Conservation (phyloP, 92 coral and sea anemone genomes). For the Zoanthus gigantus region DNA sequence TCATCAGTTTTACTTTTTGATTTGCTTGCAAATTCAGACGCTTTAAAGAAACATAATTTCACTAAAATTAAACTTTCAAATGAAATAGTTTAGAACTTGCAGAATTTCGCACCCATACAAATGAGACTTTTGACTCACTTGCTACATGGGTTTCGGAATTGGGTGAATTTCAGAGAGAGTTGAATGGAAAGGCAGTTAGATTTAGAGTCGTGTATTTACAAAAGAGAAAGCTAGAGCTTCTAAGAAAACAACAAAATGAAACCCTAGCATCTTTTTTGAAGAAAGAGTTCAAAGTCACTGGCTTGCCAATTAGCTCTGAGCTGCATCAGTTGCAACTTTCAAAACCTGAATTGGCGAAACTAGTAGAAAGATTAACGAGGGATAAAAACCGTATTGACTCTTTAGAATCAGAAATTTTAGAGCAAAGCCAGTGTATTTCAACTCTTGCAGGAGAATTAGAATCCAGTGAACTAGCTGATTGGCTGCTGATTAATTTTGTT, state of each 20-base stretch:
- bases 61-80: not conserved
- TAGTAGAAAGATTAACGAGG: not conserved
- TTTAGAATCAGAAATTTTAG: constrained; percentile 8
- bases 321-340: not conserved
- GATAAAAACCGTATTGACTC: not conserved
- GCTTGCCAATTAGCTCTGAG: not conserved
- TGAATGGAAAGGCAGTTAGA: not conserved
- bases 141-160: constrained; percentile 1
- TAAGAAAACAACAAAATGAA: not conserved
- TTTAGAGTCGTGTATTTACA: not conserved
- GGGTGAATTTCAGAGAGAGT: not conserved
- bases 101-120: constrained; percentile 3
- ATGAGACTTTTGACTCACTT: not conserved
- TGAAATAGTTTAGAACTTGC: constrained; percentile 14
- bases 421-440: constrained; percentile 37
- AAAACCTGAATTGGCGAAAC: not conserved
- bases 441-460: constrained; percentile 32
- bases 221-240: constrained; percentile 10
- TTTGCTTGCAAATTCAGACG: not conserved
- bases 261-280: not conserved
- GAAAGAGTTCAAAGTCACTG: not conserved
- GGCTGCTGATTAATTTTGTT: not conserved
- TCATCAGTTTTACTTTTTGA: constrained; percentile 13
- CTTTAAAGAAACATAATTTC: not conserved
- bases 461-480: constrained; percentile 28